These are phyloP conservation scores for Chunga burmeisteri DNA, from an alignment of 2,113 vertebrate genomes.

Conservation along the genomic window DNA sequence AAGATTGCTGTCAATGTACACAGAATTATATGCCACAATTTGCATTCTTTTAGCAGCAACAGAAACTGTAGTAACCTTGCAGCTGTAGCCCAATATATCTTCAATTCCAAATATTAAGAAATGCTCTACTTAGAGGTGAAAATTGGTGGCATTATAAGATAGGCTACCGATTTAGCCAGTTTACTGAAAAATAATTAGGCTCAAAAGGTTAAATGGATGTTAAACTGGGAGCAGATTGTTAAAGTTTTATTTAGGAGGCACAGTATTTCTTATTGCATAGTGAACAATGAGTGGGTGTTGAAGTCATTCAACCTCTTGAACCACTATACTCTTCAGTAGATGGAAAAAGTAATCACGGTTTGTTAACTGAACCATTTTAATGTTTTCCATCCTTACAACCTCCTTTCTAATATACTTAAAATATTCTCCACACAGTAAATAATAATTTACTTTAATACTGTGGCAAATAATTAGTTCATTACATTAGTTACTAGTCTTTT, in stretches of 20 bases:
- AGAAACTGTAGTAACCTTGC: neutral
- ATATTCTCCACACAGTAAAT: neutral
- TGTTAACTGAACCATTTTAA: neutral
- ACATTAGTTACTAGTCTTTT: neutral
- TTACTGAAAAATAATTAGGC: slow-evolving; percentile 10
- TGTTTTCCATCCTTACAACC: neutral
- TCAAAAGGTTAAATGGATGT: neutral
- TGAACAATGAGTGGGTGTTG: neutral
- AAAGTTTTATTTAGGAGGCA: neutral
- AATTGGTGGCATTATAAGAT: neutral
- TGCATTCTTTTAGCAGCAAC: neutral
- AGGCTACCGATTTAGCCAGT: neutral
- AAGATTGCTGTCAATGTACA: neutral
- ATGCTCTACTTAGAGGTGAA: neutral
- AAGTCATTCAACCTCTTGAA: neutral
- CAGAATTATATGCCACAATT: neutral
- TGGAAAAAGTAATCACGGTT: neutral
- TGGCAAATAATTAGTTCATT: neutral
- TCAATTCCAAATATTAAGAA: neutral
- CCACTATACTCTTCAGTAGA: neutral
- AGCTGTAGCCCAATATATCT: neutral
- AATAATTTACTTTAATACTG: neutral
- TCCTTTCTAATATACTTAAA: neutral
- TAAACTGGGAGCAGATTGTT: neutral
- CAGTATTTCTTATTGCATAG: neutral